Evolutionary conservation across 2,113 vertebrate species (phyloP), one percentile per base, ranked within the genome.

Genomic region (Bungarus multicinctus): DNA sequence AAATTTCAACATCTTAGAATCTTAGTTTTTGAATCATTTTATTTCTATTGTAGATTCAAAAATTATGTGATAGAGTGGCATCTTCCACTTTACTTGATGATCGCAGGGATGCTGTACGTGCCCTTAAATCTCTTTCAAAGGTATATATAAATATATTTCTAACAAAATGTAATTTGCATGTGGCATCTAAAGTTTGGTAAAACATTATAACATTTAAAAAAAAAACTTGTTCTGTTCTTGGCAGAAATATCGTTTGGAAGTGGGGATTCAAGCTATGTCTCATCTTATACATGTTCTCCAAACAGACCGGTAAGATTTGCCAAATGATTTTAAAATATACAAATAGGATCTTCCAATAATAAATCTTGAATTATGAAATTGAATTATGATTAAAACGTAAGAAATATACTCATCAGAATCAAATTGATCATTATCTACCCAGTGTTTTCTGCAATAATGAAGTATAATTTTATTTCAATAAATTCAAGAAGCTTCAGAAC

Each of bases 71-170:
- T 96, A 97, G 99, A 2, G 99, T 99, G 4, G 98, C 99, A 39
- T 99, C 99, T 0, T 99, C 99, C n/a, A 99, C 99, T 0, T 96
- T 99, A 1, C 87, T 99, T 85, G 99, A 99, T 91, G 99, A 99
- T 92, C 98, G 99, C 14, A 97, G 99, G 95, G 99, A 99, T 97
- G 99, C 99, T 3, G 99, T 99, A 0, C 98, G 99, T 7, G 99
- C 99, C 0, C 98, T 99, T 0, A 99, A 99, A 69, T 99, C 99
- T 0, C 96, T 99, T 7, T 99, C 99, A 30, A 98, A 98, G 97
- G 98, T 98, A 16, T n/a, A 94, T 7, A 4, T 1, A 0, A 0
- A 0, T 0, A 34, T 74, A 2, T 81, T 22, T 39, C 34, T 60
- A 16, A 25, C 85, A 58, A 22, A 30, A 5, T 3, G 43, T 88